Conservation (phyloP, 2,113 vertebrate genomes). For the Tachysurus fulvidraco region DNA sequence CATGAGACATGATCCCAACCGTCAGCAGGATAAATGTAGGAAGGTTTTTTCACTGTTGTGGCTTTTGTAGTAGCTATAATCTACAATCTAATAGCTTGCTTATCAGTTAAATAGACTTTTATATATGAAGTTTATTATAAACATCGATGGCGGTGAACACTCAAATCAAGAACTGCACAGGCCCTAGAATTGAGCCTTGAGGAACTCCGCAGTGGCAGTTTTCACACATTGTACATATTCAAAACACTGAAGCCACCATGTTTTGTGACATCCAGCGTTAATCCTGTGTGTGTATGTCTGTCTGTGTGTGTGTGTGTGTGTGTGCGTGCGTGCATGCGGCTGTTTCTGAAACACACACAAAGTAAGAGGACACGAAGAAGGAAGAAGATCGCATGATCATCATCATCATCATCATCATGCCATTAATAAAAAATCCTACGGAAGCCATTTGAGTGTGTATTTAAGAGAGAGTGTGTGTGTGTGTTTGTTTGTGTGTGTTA, state of each 20-base stretch:
- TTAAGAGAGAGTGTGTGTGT: neutral
- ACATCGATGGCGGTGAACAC: neutral
- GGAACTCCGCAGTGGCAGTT: neutral
- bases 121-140: no score
- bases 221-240: neutral
- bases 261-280: neutral
- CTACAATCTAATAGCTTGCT: neutral
- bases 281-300: neutral
- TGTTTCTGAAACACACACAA: constrained; percentile 12
- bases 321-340: neutral
- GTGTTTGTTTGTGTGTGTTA: neutral
- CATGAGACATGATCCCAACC: neutral
- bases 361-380: neutral
- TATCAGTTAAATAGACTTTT: neutral
- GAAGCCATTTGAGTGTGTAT: constrained; percentile 20
- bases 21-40: neutral
- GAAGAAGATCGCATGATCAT: neutral
- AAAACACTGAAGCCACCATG: neutral
- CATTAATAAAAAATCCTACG: neutral
- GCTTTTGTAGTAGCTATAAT: neutral
- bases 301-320: neutral
- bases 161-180: neutral
- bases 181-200: constrained; percentile 13
- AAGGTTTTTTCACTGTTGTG: neutral
- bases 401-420: neutral